Evolutionary conservation across 1,140 invertebrate genomes (phyloP), one percentile per base, ranked within the genome.

Genomic region (Ctenoplectra terminalis): DNA sequence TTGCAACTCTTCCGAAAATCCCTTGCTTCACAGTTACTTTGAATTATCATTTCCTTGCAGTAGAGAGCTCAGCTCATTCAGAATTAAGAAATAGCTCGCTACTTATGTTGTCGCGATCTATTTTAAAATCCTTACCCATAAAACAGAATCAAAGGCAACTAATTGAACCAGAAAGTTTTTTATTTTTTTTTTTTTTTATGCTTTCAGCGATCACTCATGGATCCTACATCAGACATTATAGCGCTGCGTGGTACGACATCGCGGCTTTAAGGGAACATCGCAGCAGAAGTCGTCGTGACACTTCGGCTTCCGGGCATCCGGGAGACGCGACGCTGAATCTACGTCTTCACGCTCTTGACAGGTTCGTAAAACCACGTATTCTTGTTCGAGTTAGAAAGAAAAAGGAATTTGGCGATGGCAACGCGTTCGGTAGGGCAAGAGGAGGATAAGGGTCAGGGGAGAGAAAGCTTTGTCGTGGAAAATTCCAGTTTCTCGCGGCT

Each of bases 161-260:
- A 2, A 2, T 52, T 23, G 3, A 63, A 64, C 26, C 5, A 1
- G 20, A 23, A 69, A 50, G 7, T 0, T 15, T 69, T 48, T 6
- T 46, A 43, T 60, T 3, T 52, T 11, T 0, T 15, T 69, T 48
- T 6, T 46, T 54, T 60, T 3, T 52, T 31, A 2, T 80, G 58
- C 15, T 87, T 88, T 72, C 83, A 88, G 87, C 72, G 66, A 88
- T 88, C 56, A 88, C 81, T 40, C 83, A 71, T 50, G 69, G 76
- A 8, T 88, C 87, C 17, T 88, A 88, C 70, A 83, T 88, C 73
- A 79, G 73, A 46, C 64, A 88, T 6, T 88, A 88, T 34, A 81
- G 77, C 9, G 64, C 73, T 34, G 87, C 77, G 2, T 71, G 48
- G 52, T 88, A 88, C 40, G 86, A 88, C 64, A 86, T 77, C 3